These are phyloP conservation scores for Morpho helenor DNA, from an alignment of 2,888 invertebrate genomes.

Conservation along the genomic window DNA sequence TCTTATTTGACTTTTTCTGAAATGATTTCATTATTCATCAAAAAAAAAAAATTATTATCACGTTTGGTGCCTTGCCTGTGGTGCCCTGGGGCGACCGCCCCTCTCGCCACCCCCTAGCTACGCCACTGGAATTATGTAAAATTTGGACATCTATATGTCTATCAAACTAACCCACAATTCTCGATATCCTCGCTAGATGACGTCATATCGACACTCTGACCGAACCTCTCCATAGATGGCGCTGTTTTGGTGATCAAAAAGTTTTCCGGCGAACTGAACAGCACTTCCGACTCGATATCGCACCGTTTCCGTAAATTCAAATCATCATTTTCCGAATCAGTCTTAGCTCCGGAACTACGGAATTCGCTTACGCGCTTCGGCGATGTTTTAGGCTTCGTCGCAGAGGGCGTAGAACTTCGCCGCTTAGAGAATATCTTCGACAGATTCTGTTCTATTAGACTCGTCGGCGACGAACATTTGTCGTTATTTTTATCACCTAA, in stretches of 20 bases:
- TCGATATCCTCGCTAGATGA: slow-evolving; percentile 49
- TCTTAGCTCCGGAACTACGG: slow-evolving; percentile 50
- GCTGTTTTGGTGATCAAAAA: slow-evolving; percentile 64
- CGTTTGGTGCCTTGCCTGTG: too few species aligned
- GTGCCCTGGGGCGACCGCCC: too few species aligned
- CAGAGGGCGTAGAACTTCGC: slow-evolving; percentile 55
- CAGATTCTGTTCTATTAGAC: slow-evolving; percentile 11
- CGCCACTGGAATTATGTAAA: too few species aligned
- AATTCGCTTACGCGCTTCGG: slow-evolving; percentile 47
- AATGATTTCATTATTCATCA: too few species aligned
- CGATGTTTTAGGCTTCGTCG: slow-evolving; percentile 30
- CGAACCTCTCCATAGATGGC: slow-evolving; percentile 58
- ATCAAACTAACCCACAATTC: slow-evolving; percentile 18
- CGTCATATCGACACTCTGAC: slow-evolving; percentile 20
- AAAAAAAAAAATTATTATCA: too few species aligned
- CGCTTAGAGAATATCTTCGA: slow-evolving; percentile 43
- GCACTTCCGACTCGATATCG: slow-evolving; percentile 35
- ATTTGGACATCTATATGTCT: too few species aligned
- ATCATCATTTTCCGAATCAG: slow-evolving; percentile 62
- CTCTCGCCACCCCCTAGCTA: too few species aligned
- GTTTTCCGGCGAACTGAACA: slow-evolving; percentile 57
- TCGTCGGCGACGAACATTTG: slow-evolving; percentile 10
- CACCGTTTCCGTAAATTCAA: slow-evolving; percentile 27
- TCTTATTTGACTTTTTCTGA: too few species aligned
- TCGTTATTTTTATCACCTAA: slow-evolving; percentile 36